Evolutionary conservation across 2,797 vertebrate genomes (phyloP), one percentile per base, ranked within the genome.

Genomic region (Chiroxiphia lanceolata): DNA sequence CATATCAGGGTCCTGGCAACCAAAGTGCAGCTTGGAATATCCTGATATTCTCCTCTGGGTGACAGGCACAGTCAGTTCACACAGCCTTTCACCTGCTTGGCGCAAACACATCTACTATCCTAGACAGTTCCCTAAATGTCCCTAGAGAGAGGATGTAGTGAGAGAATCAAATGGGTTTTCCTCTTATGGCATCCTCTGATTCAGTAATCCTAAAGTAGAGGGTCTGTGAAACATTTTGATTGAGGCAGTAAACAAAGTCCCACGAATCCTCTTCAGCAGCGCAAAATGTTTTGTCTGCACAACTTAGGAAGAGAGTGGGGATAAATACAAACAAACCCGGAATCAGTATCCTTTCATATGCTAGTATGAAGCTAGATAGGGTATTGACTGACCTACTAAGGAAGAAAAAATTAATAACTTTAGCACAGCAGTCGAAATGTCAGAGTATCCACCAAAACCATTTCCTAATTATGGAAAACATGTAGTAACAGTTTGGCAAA

Each of bases 401-500:
- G 36, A 89, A 83, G 42, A 87, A 94, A 75, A 74, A 70, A 72
- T 53, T 63, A 80, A 6, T 71, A 86, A 31, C 60, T 89, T 89
- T 11, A 94, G 71, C n/a, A 80, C 1, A 18, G 78, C 71, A 89
- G 85, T 13, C 61, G 81, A 89, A 89, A 96, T 60, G 50, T 68
- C 80, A 65, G 44, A 61, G 51, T 54, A 81, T 47, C 53, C 71
- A 81, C 61, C 75, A 90, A 87, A 96, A 82, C 31, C 26, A n/a
- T 59, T 89, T 69, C 75, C 79, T 85, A 90, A 92, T 83, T 78
- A 93, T 34, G 87, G 91, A 86, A 95, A 87, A 93, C 72, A 83
- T 3, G 0, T 29, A 89, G 64, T 34, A 89, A 82, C 51, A 78
- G 93, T 78, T 17, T 94, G 86, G 83, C 42, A 85, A 87, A 89